Conservation (phyloP, 2,888 invertebrate species). For the Drosophila paramelanica region DNA sequence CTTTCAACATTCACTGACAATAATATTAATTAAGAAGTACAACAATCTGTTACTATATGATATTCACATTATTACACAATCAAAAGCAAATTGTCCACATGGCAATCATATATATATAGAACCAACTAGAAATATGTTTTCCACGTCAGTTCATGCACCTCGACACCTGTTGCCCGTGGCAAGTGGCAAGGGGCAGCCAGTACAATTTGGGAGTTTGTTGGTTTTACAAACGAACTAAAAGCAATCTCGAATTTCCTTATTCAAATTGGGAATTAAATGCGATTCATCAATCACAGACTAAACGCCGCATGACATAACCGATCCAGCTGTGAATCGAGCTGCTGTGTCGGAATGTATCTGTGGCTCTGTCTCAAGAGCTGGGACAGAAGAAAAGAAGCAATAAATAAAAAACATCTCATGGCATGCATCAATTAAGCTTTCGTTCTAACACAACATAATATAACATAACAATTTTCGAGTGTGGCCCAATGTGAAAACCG, state of each 20-base stretch:
- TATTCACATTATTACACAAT: too few species aligned
- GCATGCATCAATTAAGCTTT: constrained; percentile 75
- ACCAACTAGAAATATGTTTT: background rate
- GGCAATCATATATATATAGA: too few species aligned
- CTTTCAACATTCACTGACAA: too few species aligned
- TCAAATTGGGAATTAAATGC: constrained; percentile 11
- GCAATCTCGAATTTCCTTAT: constrained; percentile 18
- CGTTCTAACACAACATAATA: constrained; percentile 67
- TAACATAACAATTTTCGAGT: constrained; percentile 55
- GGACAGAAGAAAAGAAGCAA: constrained; percentile 7
- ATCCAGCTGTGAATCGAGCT: constrained; percentile 66
- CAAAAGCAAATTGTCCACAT: background rate
- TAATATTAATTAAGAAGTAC: too few species aligned
- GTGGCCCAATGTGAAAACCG: constrained; percentile 41
- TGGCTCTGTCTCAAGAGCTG: constrained; percentile 21
- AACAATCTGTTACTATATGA: too few species aligned
- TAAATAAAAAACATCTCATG: constrained; percentile 33
- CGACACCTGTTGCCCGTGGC: constrained; percentile 18
- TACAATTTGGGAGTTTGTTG: constrained; percentile 24
- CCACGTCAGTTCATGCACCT: constrained; percentile 7
- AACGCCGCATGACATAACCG: constrained; percentile 71
- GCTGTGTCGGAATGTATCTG: constrained; percentile 33
- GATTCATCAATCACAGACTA: constrained; percentile 64
- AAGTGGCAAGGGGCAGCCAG: background rate
- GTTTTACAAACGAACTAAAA: constrained; percentile 1